Conservation (phyloP, 2,113 vertebrate species). For the Cettia cetti region DNA sequence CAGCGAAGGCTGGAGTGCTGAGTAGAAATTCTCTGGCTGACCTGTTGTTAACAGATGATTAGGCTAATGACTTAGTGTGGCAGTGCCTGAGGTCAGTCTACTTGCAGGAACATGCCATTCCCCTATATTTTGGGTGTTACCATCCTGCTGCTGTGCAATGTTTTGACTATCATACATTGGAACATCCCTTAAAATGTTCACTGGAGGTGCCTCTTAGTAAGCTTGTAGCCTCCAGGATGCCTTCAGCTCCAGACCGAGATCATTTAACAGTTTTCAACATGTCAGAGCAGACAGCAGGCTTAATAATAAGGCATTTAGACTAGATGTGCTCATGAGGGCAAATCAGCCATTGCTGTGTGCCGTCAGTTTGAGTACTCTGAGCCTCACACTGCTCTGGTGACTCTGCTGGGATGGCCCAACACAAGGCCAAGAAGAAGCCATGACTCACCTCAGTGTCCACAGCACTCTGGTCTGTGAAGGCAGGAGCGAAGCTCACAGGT, state of each 20-base stretch:
- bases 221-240: background rate
- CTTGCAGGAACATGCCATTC: background rate
- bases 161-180: background rate
- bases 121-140: background rate
- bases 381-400: background rate
- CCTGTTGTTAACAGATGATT: constrained; percentile 33
- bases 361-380: background rate
- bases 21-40: constrained; percentile 30
- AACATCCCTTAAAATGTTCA: background rate
- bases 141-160: accelerated
- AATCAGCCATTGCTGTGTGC: background rate
- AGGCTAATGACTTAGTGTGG: background rate
- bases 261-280: background rate
- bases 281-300: background rate
- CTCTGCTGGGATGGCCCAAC: background rate
- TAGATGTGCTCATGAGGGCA: background rate
- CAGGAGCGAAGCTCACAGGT: background rate
- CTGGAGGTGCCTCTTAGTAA: background rate
- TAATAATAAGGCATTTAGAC: background rate
- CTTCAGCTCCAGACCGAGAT: background rate
- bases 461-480: accelerated
- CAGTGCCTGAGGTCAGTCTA: background rate
- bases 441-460: background rate
- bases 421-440: background rate
- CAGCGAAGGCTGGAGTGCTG: background rate